Evolutionary conservation across 2,797 vertebrate species (phyloP), one percentile per base, ranked within the genome.

Genomic region (Anisognathus igniventris): DNA sequence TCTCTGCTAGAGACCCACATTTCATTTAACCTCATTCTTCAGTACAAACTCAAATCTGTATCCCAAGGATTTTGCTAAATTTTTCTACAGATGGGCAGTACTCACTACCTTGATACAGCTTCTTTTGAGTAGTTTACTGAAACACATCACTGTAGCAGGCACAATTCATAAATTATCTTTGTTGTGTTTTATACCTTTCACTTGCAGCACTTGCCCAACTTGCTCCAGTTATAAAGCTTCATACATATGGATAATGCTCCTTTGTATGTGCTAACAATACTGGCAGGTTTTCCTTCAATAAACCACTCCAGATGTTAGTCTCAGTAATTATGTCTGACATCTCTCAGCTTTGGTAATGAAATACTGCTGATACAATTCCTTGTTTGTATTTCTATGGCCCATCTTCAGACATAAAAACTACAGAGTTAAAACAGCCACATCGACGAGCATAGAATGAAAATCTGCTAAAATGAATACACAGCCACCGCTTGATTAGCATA

Each of bases 231-330:
- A 93, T 66, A 93, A 96, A 97, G 91, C 45, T 50, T 91, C 92
- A 91, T 96, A 88, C 96, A 97, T 96, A 97, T 81, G 97, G 96
- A 95, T 96, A 97, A 97, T 70, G 79, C 50, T 92, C 72, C 75
- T 96, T 91, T 93, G 90, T 97, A 80, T 90, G 96, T 83, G 86
- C 88, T 97, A 98, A 96, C 94, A 95, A 90, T 92, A 91, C 95
- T 97, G 97, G 97, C 97, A 97, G 81, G 90, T 94, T 97, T 97
- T 97, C 96, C 95, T 97, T 97, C 96, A 97, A 97, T 95, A 98
- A 97, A 97, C 93, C 73, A 61, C 95, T 97, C 95, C 97, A 97
- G 98, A 97, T 97, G 97, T 98, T 98, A 96, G 94, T 93, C 92
- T 95, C 93, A 33, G 94, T 97, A 98, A 98, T 98, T 97, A 97